Evolutionary conservation across 1,140 invertebrate genomes (phyloP).

Genomic region (Drosophila santomea): DNA sequence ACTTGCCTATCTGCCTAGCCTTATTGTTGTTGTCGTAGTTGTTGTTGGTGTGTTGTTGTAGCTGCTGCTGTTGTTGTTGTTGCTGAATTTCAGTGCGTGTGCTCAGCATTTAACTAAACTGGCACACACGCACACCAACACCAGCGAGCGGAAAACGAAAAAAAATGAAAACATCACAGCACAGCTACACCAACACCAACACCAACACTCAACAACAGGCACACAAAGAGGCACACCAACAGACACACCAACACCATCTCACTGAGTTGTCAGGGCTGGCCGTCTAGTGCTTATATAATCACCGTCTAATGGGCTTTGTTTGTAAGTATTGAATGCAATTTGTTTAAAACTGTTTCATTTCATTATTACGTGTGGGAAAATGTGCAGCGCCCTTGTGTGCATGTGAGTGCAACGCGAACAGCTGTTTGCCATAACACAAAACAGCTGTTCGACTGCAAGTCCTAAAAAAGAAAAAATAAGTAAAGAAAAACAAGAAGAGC

Average conservation of each 20-base stretch:
- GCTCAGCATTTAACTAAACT: constrained; percentile 78
- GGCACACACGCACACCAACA: constrained; percentile 62
- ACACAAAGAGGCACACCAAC: constrained; percentile 6
- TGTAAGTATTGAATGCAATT: constrained; percentile 77
- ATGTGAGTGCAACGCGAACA: constrained; percentile 36
- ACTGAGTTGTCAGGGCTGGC: constrained; percentile 32
- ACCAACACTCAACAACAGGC: constrained; percentile 28
- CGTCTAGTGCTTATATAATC: constrained; percentile 70
- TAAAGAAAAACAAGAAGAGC: constrained; percentile 17
- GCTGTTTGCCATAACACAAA: constrained; percentile 58
- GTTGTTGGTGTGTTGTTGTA: constrained; percentile 8
- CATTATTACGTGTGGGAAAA: constrained; percentile 25
- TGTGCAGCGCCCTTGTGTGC: constrained; percentile 10
- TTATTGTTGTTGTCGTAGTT: constrained; percentile 25
- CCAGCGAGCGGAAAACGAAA: constrained; percentile 20
- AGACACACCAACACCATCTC: constrained; percentile 19
- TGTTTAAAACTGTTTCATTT: constrained; percentile 55
- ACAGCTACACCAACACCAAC: constrained; percentile 19
- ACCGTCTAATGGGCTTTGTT: constrained; percentile 71
- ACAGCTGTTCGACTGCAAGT: constrained; percentile 54
- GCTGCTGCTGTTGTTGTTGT: constrained; percentile 7
- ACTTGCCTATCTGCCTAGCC: constrained; percentile 72
- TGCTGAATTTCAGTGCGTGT: constrained; percentile 61
- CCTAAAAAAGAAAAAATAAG: constrained; percentile 22
- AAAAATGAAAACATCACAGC: constrained; percentile 30